Evolutionary conservation across 2,113 vertebrate species (phyloP).

Genomic region (Cygnus buccinator): DNA sequence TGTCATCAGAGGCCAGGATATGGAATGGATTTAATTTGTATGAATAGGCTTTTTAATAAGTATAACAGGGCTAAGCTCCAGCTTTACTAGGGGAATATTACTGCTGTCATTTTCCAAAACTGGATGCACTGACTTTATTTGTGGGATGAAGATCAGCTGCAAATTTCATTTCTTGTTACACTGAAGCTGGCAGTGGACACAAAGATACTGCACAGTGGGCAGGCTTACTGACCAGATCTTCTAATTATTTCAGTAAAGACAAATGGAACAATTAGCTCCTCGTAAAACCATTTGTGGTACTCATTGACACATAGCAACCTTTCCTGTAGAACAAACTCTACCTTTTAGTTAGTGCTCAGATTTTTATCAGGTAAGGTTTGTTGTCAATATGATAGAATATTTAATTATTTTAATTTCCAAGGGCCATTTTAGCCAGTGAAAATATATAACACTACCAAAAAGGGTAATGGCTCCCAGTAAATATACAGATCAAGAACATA

Average conservation of each 20-base stretch:
- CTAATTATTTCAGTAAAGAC: constrained; percentile 46
- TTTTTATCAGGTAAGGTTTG: constrained; percentile 10
- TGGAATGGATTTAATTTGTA: constrained; percentile 82
- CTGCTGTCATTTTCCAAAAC: constrained; percentile 74
- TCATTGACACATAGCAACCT: constrained; percentile 12
- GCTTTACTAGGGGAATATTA: constrained; percentile 70
- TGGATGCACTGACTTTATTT: constrained; percentile 74
- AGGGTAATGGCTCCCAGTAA: constrained; percentile 20
- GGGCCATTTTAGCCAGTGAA: not conserved
- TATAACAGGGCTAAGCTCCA: constrained; percentile 75
- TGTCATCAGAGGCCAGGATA: constrained; percentile 77
- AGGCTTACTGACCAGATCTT: constrained; percentile 11
- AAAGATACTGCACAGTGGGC: not conserved
- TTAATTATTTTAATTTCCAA: constrained; percentile 47
- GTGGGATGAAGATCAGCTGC: constrained; percentile 44
- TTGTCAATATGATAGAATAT: constrained; percentile 39
- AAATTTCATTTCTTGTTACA: constrained; percentile 50
- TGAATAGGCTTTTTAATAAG: constrained; percentile 83
- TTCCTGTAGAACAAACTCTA: constrained; percentile 26
- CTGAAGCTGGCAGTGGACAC: not conserved
- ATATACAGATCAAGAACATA: constrained; percentile 35
- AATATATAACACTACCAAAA: constrained; percentile 18
- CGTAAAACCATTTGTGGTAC: constrained; percentile 21
- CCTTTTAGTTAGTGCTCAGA: constrained; percentile 14
- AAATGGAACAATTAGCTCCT: constrained; percentile 44